Percentiles rank a stretch among this genome's conserved stretches.
phyloP scores from a whole-genome alignment of 2,113 vertebrate species.

The Nothobranchius kuhntae region DNA sequence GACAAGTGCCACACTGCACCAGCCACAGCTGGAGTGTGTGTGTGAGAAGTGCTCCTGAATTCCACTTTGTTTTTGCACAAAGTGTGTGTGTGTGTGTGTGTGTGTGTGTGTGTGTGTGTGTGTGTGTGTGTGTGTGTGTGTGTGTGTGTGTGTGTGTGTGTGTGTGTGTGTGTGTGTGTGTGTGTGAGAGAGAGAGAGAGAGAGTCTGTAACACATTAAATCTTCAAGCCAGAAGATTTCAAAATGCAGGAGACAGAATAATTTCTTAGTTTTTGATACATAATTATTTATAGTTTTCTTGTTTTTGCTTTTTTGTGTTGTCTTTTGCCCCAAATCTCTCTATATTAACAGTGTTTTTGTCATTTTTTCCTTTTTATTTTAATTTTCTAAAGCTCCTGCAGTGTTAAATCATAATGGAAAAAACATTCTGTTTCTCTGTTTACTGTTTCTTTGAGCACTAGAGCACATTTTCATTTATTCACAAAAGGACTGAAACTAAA shows the following conservation, averaged over 20 bases:
- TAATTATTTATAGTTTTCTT: background rate
- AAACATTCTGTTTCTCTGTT: background rate
- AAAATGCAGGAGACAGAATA: background rate
- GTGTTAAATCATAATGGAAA: background rate
- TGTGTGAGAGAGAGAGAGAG: no score
- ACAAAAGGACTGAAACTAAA: background rate
- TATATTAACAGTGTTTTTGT: background rate
- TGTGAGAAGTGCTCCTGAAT: conserved; percentile 17
- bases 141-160: no score
- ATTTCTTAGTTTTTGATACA: background rate
- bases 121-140: no score
- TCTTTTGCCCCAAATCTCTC: background rate
- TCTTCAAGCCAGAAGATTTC: background rate
- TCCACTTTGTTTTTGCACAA: conserved; percentile 1
- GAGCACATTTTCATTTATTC: background rate
- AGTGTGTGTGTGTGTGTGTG: background rate
- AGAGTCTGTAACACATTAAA: background rate
- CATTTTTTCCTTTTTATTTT: background rate
- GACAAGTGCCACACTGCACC: conserved; percentile 47
- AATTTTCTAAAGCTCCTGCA: background rate
- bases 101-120: background rate
- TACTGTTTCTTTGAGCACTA: background rate
- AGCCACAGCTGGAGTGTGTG: conserved; percentile 34
- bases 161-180: no score
- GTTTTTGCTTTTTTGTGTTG: background rate